A percentile compares a stretch with the other conserved stretches of the same genome.
These are phyloP conservation scores for Thomomys bottae DNA, from an alignment of 2,113 vertebrate genomes.

Conservation along the genomic window DNA sequence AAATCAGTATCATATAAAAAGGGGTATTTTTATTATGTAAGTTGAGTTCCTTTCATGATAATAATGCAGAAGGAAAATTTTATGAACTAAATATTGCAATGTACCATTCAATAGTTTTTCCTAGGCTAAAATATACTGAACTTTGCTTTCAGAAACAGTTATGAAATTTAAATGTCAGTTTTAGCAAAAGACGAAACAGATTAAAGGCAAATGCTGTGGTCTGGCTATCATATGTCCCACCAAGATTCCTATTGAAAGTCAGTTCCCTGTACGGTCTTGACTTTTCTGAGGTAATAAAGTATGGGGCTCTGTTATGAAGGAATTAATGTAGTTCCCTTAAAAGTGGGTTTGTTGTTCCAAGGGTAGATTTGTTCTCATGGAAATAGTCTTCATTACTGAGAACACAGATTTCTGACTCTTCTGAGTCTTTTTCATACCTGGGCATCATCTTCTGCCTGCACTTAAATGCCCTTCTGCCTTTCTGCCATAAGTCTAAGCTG, in stretches of 20 bases:
- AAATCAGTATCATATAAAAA: background rate
- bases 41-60: background rate
- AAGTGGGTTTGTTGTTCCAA: background rate
- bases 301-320: background rate
- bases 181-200: slow-evolving; percentile 47
- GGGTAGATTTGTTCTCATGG: background rate
- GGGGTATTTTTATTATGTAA: background rate
- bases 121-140: background rate
- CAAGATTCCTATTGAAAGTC: background rate
- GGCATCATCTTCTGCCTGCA: background rate
- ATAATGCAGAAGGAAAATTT: background rate
- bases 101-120: background rate
- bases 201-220: background rate
- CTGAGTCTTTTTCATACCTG: background rate
- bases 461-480: background rate
- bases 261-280: background rate
- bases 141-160: slow-evolving; percentile 16
- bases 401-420: background rate
- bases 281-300: background rate
- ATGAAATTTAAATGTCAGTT: slow-evolving; percentile 24
- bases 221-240: background rate
- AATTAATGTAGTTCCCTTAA: background rate
- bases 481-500: background rate
- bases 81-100: background rate
- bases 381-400: background rate